Conservation (phyloP, 2,113 vertebrate species). For the Benitochromis conjunctus region DNA sequence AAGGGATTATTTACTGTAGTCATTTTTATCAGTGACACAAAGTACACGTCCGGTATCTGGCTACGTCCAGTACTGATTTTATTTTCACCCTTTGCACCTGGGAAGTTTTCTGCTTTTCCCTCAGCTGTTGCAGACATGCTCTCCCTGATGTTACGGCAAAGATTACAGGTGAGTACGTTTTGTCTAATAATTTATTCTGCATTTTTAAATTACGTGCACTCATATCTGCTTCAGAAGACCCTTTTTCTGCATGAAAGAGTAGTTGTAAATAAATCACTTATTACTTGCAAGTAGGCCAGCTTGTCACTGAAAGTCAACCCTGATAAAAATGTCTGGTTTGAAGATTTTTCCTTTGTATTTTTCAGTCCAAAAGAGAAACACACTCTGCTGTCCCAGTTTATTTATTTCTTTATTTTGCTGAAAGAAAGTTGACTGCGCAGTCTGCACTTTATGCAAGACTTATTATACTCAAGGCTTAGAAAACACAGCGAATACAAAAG, state of each 20-base stretch:
- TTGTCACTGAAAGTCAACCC: background rate
- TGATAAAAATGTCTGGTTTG: background rate
- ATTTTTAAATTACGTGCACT: background rate
- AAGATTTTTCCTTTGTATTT: background rate
- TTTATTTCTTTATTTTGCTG: background rate
- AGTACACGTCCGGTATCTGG: constrained; percentile 3
- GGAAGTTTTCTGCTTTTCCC: constrained; percentile 14
- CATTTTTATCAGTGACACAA: constrained; percentile 17
- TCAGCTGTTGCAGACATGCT: constrained; percentile 34
- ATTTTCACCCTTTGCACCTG: constrained; percentile 34
- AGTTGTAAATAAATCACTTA: background rate
- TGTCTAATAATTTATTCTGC: background rate
- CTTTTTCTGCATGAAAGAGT: background rate
- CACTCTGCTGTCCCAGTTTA: background rate
- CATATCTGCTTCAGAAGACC: background rate
- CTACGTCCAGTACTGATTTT: background rate
- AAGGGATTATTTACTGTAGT: background rate
- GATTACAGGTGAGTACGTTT: constrained; percentile 39
- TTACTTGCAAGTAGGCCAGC: background rate
- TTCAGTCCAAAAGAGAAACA: background rate
- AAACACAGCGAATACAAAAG: constrained; percentile 26
- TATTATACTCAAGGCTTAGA: constrained; percentile 9
- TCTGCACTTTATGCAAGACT: background rate
- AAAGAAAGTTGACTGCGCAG: background rate
- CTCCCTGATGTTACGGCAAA: constrained; percentile 14